These are phyloP conservation scores for Raja brachyura DNA, from an alignment of 2,113 vertebrate genomes.

Conservation along the genomic window DNA sequence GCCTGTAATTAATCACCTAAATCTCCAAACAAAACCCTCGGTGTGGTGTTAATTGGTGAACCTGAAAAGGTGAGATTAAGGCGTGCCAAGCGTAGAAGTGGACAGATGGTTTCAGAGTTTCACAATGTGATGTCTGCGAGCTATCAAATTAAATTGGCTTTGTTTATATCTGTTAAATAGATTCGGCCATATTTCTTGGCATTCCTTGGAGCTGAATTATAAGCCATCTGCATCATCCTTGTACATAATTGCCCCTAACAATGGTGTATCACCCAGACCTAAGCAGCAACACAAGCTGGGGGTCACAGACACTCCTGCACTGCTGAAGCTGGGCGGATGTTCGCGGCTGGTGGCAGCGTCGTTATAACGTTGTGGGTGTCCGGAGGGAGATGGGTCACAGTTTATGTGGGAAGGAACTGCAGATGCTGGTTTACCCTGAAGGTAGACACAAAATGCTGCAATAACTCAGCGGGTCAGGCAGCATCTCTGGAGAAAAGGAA, in stretches of 20 bases:
- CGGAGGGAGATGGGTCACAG: neutral
- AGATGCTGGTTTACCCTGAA: too few species aligned
- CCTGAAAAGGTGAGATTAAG: constrained; percentile 17
- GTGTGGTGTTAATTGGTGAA: constrained; percentile 29
- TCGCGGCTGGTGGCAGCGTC: neutral
- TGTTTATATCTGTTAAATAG: constrained; percentile 15
- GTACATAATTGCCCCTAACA: neutral
- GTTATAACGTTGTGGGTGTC: neutral
- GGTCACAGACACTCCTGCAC: neutral
- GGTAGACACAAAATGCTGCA: too few species aligned
- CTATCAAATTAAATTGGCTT: constrained; percentile 23
- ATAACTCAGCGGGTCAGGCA: too few species aligned
- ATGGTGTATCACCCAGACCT: neutral
- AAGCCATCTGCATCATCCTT: neutral
- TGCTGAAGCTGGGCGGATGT: neutral
- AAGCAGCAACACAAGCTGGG: neutral
- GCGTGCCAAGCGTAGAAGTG: neutral
- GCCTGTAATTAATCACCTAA: constrained; percentile 16
- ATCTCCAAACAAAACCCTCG: constrained; percentile 1
- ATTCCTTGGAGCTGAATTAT: neutral
- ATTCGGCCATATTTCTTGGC: neutral
- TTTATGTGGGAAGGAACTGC: too few species aligned
- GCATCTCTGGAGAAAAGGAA: too few species aligned
- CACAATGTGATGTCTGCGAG: constrained; percentile 11
- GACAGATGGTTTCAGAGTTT: constrained; percentile 23